Evolutionary conservation across 2,113 vertebrate genomes (phyloP).

Genomic region (Hepsetus odoe): DNA sequence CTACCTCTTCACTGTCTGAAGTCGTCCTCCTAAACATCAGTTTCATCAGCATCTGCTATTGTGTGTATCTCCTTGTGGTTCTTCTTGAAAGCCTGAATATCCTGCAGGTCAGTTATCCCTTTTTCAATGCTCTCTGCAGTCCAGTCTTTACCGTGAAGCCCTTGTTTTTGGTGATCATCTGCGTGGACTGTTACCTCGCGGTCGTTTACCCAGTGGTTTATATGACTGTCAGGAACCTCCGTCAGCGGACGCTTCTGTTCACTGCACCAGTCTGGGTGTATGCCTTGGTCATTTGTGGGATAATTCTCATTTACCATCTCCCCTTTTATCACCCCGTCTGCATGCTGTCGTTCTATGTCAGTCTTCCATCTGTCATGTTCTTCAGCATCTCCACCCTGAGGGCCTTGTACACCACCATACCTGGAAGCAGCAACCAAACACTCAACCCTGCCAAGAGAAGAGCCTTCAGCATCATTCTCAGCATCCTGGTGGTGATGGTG

Average conservation of each 20-base stretch:
- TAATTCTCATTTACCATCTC: neutral
- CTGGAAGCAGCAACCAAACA: neutral
- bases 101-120: rapidly evolving
- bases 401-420: neutral
- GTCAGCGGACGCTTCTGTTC: neutral
- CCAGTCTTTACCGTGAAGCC: slow-evolving; percentile 7
- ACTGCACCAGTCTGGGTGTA: slow-evolving; percentile 32
- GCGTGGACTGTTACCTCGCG: slow-evolving; percentile 37
- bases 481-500: neutral
- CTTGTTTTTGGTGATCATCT: slow-evolving; percentile 29
- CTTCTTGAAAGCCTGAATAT: neutral
- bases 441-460: slow-evolving; percentile 32
- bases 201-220: slow-evolving; percentile 44
- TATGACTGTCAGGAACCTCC: neutral
- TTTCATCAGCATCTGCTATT: neutral
- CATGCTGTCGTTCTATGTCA: neutral
- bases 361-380: neutral
- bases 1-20: neutral
- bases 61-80: neutral
- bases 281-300: neutral
- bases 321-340: neutral
- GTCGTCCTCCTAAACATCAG: slow-evolving; percentile 19
- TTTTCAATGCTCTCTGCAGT: neutral
- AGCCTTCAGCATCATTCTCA: slow-evolving; percentile 29
- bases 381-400: neutral